Evolutionary conservation across 2,888 invertebrate species (phyloP).

Genomic region (Agonopterix heracliana): DNA sequence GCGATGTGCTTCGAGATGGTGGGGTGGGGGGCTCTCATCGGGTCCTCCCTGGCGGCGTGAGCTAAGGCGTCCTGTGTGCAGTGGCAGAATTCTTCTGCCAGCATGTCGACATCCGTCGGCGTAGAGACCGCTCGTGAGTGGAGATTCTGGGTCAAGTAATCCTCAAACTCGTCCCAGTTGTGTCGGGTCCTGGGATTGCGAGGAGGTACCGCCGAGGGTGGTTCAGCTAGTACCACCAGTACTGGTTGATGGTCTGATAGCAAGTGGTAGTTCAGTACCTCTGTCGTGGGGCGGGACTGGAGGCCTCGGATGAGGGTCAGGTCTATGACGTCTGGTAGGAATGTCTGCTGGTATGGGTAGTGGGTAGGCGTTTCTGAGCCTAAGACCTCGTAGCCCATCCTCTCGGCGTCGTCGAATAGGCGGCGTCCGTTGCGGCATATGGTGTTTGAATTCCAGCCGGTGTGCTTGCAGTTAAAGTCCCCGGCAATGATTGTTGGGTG

Average conservation of each 20-base stretch:
- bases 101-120: background rate
- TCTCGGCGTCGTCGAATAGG: slow-evolving; percentile 8
- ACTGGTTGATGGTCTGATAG: slow-evolving; percentile 1
- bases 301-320: slow-evolving; percentile 1
- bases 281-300: background rate
- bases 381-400: slow-evolving; percentile 1
- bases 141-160: background rate
- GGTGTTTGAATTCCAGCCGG: slow-evolving; percentile 9
- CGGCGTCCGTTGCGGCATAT: background rate
- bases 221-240: background rate
- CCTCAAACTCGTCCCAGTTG: background rate
- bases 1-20: background rate
- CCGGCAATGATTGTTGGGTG: too few species aligned
- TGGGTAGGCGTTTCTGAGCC: slow-evolving; percentile 13
- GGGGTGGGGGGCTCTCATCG: background rate
- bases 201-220: background rate
- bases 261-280: background rate
- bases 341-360: background rate
- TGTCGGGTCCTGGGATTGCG: background rate
- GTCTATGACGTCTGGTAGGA: slow-evolving; percentile 9
- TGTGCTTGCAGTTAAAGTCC: slow-evolving; percentile 13
- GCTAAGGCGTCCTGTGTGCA: too few species aligned
- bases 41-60: background rate
- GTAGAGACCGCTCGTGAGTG: background rate
- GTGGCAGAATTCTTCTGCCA: background rate